Conservation (phyloP, 2,888 invertebrate species). For the Keiferia lycopersicella region DNA sequence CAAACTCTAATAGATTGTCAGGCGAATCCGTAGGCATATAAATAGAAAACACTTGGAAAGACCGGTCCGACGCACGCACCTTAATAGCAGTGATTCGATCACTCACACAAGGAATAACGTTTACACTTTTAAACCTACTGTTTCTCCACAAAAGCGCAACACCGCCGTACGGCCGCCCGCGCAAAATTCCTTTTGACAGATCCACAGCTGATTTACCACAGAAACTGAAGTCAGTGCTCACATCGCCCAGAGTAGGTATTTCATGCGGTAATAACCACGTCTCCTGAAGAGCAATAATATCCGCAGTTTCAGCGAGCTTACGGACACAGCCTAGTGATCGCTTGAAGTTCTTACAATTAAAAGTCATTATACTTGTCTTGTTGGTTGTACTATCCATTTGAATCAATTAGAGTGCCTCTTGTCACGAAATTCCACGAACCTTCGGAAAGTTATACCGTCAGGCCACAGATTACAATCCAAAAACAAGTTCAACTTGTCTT, state of each 20-base stretch:
- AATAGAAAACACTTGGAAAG: constrained; percentile 23
- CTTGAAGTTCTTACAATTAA: constrained; percentile 27
- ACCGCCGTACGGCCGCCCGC: constrained; percentile 27
- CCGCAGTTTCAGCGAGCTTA: constrained; percentile 18
- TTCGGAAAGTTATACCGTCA: constrained; percentile 28
- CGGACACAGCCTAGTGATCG: constrained; percentile 24
- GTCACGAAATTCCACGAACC: constrained; percentile 25
- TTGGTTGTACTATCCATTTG: constrained; percentile 21
- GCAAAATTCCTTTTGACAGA: constrained; percentile 15
- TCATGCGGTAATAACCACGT: no score
- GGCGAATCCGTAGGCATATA: constrained; percentile 28
- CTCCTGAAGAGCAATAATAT: constrained; percentile 10
- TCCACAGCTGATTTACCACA: constrained; percentile 28
- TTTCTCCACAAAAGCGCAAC: constrained; percentile 28
- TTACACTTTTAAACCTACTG: constrained; percentile 18
- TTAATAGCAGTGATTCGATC: constrained; percentile 26
- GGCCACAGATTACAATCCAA: constrained; percentile 29
- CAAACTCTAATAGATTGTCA: constrained; percentile 23
- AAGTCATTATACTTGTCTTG: constrained; percentile 18
- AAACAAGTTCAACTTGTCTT: constrained; percentile 25
- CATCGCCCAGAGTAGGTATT: constrained; percentile 16
- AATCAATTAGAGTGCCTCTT: background rate
- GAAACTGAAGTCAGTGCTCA: constrained; percentile 22
- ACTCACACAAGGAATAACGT: constrained; percentile 25
- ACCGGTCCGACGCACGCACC: background rate